A percentile compares a stretch with the other conserved stretches of the same genome.
These are phyloP conservation scores for Microcebus tavaratra DNA, from an alignment of 2,113 vertebrate genomes.

Conservation along the genomic window DNA sequence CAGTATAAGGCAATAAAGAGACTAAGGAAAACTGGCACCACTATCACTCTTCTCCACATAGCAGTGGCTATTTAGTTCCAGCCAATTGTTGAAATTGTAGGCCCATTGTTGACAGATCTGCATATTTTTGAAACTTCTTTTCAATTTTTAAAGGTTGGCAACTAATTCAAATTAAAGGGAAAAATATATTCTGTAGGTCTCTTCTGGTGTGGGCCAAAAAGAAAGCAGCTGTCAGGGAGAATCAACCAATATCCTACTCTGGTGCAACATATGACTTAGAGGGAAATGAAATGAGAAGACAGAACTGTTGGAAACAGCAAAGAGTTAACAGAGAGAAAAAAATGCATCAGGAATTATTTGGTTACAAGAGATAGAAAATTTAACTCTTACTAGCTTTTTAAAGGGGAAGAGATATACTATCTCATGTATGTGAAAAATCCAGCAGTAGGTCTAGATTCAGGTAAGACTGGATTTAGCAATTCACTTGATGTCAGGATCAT, in stretches of 20 bases:
- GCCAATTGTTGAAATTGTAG: neutral
- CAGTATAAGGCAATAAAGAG: neutral
- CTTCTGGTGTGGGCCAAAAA: neutral
- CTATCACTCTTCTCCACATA: neutral
- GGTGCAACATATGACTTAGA: neutral
- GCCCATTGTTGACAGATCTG: neutral
- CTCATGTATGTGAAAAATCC: neutral
- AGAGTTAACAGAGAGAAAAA: neutral
- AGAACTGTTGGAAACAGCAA: neutral
- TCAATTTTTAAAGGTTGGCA: constrained; percentile 4
- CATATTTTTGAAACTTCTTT: neutral
- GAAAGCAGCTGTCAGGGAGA: neutral
- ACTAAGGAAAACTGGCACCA: neutral
- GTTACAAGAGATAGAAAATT: neutral
- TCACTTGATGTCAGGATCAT: neutral
- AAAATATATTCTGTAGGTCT: neutral
- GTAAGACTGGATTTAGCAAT: neutral
- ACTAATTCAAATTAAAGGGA: neutral
- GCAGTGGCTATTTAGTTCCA: neutral
- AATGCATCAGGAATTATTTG: neutral
- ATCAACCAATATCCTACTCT: neutral
- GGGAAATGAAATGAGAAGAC: constrained; percentile 17
- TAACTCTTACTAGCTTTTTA: neutral
- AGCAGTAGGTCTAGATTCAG: neutral
- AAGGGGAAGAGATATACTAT: neutral